Base-by-base conservation (phyloP, 2,888 invertebrate species). In the Asteroscopus sphinx region DNA sequence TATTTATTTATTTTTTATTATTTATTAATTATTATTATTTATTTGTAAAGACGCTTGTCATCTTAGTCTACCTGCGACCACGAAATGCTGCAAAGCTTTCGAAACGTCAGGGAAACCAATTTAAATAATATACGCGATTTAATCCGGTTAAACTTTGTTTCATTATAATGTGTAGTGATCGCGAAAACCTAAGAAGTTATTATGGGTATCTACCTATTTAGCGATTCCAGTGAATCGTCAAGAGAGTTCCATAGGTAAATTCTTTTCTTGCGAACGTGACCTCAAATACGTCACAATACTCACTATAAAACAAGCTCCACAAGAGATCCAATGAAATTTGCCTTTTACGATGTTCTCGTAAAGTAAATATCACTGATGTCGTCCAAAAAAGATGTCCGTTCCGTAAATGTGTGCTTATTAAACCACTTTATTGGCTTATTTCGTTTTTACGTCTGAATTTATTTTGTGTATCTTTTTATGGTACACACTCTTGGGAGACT, bases 321-420 rank as follows among this genome's bases (percentile, higher is more conserved):
- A 59, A 64, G 68, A 71, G 79, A 73, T 73, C 79, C 75, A 69
- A 79, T 73, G 79, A 79, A 83, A 81, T 75, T 78, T 70, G 64
- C 66, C 71, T 76, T 88, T 88, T 88, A 90, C 86, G 87, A 82
- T 70, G 62, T 52, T 40, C 78, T 85, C 86, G 83, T 89, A 88
- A 89, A 89, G 82, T 81, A 85, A 87, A 86, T 86, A 87, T 86
- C 82, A 83, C 80, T 86, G 83, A 83, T 83, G 83, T 74, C 75
- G 66, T 68, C 71, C 72, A 76, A 74, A 72, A 81, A 83, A 83
- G 82, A 86, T 86, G 84, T 83, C 81, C 78, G 61, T 73, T 54
- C 63, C 77, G 76, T 80, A 84, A 86, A 81, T 77, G 81, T 74
- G 77, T 76, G 80, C 85, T 87, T 87, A 87, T 86, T 88, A 87